phyloP scores from a whole-genome alignment of 2,113 vertebrate species.

The Pteronura brasiliensis region DNA sequence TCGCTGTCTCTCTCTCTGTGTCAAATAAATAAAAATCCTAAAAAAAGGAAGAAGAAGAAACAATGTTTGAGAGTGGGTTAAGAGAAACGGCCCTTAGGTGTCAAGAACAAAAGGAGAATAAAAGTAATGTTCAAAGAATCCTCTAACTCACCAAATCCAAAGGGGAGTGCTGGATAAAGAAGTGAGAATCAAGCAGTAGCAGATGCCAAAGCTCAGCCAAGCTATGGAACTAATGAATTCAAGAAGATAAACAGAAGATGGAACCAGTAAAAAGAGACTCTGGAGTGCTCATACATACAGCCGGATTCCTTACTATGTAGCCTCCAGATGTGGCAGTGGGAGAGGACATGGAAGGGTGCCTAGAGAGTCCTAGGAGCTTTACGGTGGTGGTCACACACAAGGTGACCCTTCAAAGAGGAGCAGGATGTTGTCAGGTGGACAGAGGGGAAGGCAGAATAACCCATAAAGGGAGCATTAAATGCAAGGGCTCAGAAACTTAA shows the following conservation, averaged over 20 bases:
- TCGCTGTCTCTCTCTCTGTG: too few species aligned
- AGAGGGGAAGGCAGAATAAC: neutral
- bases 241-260: neutral
- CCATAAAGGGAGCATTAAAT: neutral
- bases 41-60: neutral
- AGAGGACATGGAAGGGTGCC: neutral
- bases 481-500: neutral
- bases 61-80: neutral
- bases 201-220: neutral
- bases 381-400: neutral
- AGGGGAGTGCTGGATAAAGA: neutral
- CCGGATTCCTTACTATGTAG: neutral
- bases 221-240: neutral
- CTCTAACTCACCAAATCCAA: neutral
- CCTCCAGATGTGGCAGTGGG: too few species aligned
- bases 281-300: neutral
- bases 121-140: neutral
- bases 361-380: neutral
- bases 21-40: too few species aligned
- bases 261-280: neutral
- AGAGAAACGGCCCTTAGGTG: neutral
- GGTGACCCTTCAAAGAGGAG: neutral
- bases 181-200: neutral
- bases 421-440: neutral
- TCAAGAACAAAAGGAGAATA: neutral